Evolutionary conservation across 2,797 vertebrate species (phyloP), one percentile per base, ranked within the genome.

Genomic region (Antennarius maculatus): DNA sequence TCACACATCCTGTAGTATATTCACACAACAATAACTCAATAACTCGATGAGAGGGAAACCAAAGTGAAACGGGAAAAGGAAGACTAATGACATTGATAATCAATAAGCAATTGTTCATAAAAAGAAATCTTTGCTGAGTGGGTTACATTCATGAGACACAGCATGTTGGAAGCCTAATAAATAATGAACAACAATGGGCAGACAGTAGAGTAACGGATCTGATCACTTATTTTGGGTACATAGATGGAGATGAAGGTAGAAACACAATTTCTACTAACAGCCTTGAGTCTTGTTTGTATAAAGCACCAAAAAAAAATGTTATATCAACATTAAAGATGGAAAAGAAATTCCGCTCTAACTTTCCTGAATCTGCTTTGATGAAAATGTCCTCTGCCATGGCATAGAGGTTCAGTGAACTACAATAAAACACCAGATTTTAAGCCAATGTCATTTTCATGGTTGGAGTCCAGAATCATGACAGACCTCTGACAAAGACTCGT

Each of bases 101-200:
- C 81, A 81, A 83, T 88, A 81, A 74, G 53, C 60, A 83, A 82
- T 82, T 85, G 82, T 76, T 86, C n/a, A 31, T 28, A 59, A 56
- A 77, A 65, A 58, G 3, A 68, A 58, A 77, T 74, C 52, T 64
- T 64, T 68, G 31, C 18, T 31, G 23, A 57, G 17, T 28, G 34
- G 60, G 58, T 17, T 68, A 74, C 41, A 55, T 70, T 74, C 27
- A 54, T 54, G 63, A 29, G 7, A 48, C 7, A 51, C 54, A 66
- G 60, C 37, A 56, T 47, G 58, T 55, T 12, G 13, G 29, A 68
- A 54, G 12, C 15, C 18, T 11, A 41, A 23, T 14, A 11, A 37
- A 41, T 10, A 61, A 18, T 41, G 29, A 57, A 60, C 16, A 55
- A 57, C 28, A 62, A 65, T 41, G 12, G 53, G 29, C 6, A 66